These are phyloP conservation scores for Misgurnus mizolepis DNA, from an alignment of 2,113 vertebrate genomes.

Conservation along the genomic window DNA sequence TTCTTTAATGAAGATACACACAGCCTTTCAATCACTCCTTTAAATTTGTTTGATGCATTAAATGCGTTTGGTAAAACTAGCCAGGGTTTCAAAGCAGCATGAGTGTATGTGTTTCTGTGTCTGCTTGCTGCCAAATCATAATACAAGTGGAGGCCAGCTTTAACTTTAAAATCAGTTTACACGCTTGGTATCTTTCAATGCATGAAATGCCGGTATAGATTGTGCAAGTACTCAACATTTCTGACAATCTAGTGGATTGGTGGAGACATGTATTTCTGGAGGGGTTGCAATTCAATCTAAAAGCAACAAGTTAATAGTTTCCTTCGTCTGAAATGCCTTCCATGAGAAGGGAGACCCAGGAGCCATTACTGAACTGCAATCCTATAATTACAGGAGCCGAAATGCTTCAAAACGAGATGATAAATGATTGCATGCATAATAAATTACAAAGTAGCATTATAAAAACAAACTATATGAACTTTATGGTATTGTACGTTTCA, in stretches of 20 bases:
- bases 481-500: too few species aligned
- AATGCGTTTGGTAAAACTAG: neutral
- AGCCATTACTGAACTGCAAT: neutral
- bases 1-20: too few species aligned
- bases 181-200: neutral
- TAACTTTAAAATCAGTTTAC: neutral
- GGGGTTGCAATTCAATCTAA: neutral
- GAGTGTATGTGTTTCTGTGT: neutral
- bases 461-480: too few species aligned
- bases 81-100: neutral
- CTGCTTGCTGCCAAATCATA: slow-evolving; percentile 11
- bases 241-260: neutral
- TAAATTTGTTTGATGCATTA: slow-evolving; percentile 8
- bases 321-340: neutral
- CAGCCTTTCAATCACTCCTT: neutral
- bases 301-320: neutral
- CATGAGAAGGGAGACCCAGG: neutral
- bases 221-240: neutral
- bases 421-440: neutral
- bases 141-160: neutral
- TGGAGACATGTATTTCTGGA: neutral
- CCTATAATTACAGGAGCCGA: neutral
- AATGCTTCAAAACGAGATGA: neutral
- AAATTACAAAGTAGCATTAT: neutral
- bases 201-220: neutral